Base-by-base conservation (phyloP, 2,113 vertebrate genomes). In the Promerops cafer region DNA sequence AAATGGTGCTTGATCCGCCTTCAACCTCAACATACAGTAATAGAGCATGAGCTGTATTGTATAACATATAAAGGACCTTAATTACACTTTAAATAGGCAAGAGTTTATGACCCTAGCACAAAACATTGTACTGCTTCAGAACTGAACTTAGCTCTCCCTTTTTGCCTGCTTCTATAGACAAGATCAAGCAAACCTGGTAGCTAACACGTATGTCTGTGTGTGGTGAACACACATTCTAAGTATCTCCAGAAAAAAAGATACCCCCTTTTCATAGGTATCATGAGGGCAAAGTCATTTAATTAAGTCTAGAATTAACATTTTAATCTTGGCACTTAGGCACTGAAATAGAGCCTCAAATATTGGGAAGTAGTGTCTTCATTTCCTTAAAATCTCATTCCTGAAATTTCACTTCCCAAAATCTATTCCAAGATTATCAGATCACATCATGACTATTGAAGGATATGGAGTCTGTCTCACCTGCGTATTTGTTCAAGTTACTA, bases 241-340 rank as follows among this genome's bases (percentile, higher is more conserved):
- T 40, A 14, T 22, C 24, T 75, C 31, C 39, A 74, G 7, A 31
- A 71, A 54, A 80, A 31, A 39, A 28, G 9, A 40, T 3, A 5
- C 1, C 1, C 3, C 3, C 9, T 26, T 47, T 5, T 80, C 33
- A n/a, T 14, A 71, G 10, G 13, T 12, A 60, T 5, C 9, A 49
- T 39, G 21, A 65, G 7, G 13, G 3, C 4, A 69, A 91, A 87
- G 9, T 61, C 1, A 60, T 13, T 91, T 49, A 76, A 86, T 60
- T 42, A 64, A 39, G 12, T 44, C 11, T 72, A 61, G 13, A 80
- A 60, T 59, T 71, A 76, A 39, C 8, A 39, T 64, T 22, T 76
- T 74, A 81, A 26, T 69, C 8, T 69, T 57, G 17, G 21, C 21
- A 76, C 15, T 81, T 47, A 83, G 5, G 5, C 13, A 44, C 30